Evolutionary conservation across 1,140 invertebrate genomes (phyloP), one percentile per base, ranked within the genome.

Genomic region (Zelostemma sp.): DNA sequence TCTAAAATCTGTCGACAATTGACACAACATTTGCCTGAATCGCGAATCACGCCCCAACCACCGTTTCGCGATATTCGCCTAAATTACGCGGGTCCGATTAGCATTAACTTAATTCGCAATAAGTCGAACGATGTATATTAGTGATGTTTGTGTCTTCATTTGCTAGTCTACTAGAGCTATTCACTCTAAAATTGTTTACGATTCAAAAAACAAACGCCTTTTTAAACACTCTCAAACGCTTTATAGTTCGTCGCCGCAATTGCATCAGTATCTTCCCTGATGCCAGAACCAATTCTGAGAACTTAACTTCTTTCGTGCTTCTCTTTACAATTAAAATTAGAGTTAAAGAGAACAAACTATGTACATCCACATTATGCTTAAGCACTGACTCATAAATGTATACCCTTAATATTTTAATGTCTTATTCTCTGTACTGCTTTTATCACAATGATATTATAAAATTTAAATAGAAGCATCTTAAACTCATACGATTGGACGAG

Each of bases 31-130:
- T 64, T 85, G 14, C 83, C 84, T 5, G 18, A 35, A 5, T 40
- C 49, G 12, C 46, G 80, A 19, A 69, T 86, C 1, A 14, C 55
- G 15, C 55, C 65, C 11, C 46, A 74, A 0, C 43, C 53, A 4
- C 70, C 81, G 0, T 86, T 86, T 66, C 14, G 16, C 4, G 64
- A 76, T 12, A 57, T 59, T 6, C 84, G 84, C 1, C 58, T 84
- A 0, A 84, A 86, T 70, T 86, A 68, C 65, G 74, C 76, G 1
- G 83, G 85, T 0, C 82, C 83, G 0, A 72, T 86, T 35, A n/a
- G 8, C 33, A n/a, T 73, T 8, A 51, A 47, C 58, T 50, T 19
- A 15, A 38, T 11, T 71, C 46, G 76, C 75, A 70, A 69, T 43
- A 40, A 35, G 6, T 76, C 73, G 15, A 61, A 68, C 6, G 49